These are phyloP conservation scores for Nasonia vitripennis DNA, from an alignment of 1,140 invertebrate genomes.

Conservation along the genomic window DNA sequence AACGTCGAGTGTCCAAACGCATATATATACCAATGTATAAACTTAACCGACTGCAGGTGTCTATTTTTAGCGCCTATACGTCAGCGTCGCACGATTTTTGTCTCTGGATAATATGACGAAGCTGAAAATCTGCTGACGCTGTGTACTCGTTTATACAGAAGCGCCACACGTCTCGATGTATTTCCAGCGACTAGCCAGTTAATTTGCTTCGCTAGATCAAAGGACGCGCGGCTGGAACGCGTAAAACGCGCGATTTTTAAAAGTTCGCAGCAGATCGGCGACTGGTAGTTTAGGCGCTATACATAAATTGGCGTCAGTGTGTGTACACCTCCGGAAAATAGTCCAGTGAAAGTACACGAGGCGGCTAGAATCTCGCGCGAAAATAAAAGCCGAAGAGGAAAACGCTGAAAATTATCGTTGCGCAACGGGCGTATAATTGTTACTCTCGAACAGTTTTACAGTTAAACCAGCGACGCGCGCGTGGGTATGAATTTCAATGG, in stretches of 20 bases:
- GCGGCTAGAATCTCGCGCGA: background rate
- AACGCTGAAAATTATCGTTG: background rate
- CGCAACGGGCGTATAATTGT: background rate
- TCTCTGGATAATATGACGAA: background rate
- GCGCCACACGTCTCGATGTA: background rate
- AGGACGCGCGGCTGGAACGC: background rate
- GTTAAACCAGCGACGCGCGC: background rate
- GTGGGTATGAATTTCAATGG: constrained; percentile 10
- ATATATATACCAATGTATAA: background rate
- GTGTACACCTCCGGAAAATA: background rate
- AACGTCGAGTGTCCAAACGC: background rate
- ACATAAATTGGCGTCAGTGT: too few species aligned
- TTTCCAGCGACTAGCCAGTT: background rate
- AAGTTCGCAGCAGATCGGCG: too few species aligned
- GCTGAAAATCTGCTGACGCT: background rate
- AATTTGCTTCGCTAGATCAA: background rate
- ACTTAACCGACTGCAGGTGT: background rate
- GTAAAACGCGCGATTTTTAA: too few species aligned
- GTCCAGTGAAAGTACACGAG: constrained; percentile 5
- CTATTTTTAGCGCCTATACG: background rate
- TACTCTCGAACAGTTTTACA: background rate
- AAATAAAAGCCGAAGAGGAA: background rate
- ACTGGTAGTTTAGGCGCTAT: background rate
- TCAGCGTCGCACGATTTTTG: background rate
- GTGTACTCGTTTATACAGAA: background rate